Evolutionary conservation across 2,888 invertebrate genomes (phyloP).

Genomic region (Schizotus pectinicornis): DNA sequence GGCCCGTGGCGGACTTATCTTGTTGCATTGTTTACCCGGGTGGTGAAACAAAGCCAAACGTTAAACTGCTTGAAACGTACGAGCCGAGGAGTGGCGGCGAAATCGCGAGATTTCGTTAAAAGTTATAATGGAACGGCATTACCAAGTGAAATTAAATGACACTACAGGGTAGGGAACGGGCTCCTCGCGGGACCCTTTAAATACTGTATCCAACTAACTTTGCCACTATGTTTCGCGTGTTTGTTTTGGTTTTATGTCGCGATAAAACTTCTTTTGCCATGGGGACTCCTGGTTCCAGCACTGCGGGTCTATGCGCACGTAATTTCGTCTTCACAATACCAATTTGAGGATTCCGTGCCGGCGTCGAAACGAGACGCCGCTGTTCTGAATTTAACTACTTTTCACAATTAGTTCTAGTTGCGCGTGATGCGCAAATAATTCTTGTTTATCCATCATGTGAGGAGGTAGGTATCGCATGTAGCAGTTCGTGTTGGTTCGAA

Average conservation of each 20-base stretch:
- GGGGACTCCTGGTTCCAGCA: no score
- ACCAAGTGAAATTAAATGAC: conserved; percentile 31
- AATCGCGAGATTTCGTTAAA: conserved; percentile 25
- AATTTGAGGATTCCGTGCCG: no score
- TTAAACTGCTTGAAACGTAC: no score
- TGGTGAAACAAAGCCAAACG: no score
- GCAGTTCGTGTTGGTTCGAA: conserved; percentile 12
- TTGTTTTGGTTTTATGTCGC: neutral
- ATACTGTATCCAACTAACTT: conserved; percentile 6
- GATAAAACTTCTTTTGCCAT: no score
- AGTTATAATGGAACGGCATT: conserved; percentile 31
- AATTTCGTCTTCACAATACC: no score
- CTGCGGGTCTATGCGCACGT: no score
- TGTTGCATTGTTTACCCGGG: no score
- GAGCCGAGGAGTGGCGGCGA: conserved; percentile 14
- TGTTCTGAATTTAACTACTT: no score
- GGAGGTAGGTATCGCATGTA: neutral
- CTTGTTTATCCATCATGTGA: neutral
- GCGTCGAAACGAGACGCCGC: no score
- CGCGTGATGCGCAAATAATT: neutral
- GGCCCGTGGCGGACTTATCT: no score
- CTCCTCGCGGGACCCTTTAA: conserved; percentile 1
- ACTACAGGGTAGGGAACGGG: conserved; percentile 13
- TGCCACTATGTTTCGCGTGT: neutral
- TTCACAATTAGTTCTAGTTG: neutral